Evolutionary conservation across 23 tunicate genomes (phyloP).

Genomic region (Trididemnum clinides): DNA sequence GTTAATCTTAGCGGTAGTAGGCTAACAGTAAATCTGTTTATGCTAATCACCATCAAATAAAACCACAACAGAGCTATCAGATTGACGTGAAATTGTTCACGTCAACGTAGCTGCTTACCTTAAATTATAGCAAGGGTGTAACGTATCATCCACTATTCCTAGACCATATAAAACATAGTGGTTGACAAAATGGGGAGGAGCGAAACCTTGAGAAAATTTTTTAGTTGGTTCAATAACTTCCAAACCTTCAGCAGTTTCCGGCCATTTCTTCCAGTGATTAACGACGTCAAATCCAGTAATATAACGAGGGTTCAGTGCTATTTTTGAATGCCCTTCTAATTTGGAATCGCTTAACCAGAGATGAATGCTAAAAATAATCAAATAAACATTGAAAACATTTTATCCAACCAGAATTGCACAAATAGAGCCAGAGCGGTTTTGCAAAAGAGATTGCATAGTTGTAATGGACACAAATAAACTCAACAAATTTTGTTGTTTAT

Average conservation of each 20-base stretch:
- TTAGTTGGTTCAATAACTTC: background rate
- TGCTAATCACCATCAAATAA: no score
- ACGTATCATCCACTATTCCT: background rate
- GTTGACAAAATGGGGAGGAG: slow-evolving; percentile 12
- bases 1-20: no score
- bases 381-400: no score
- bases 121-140: background rate
- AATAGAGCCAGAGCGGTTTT: no score
- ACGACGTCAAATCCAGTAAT: background rate
- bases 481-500: no score
- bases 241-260: background rate
- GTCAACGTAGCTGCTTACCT: background rate
- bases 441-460: no score
- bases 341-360: slow-evolving; percentile 10
- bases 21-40: no score
- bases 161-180: slow-evolving; percentile 10
- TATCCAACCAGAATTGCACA: no score
- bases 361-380: background rate
- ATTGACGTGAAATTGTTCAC: no score
- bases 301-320: background rate
- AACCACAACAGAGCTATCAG: no score
- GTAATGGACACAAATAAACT: no score
- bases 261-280: background rate
- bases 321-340: background rate
- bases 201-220: background rate